Conservation (phyloP, 2,113 vertebrate species). For the Microtus richardsoni region DNA sequence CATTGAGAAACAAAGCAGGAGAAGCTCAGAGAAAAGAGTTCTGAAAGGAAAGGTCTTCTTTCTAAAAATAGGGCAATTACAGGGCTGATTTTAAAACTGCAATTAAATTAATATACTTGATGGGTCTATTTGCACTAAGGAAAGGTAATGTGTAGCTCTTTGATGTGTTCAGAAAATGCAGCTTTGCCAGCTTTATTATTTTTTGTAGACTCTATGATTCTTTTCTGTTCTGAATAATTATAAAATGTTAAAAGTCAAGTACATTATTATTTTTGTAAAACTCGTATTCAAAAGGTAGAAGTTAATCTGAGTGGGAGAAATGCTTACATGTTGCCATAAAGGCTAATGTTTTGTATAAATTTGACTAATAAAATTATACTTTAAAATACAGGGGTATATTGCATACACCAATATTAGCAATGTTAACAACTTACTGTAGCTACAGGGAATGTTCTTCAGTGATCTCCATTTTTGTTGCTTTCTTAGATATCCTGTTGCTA, state of each 20-base stretch:
- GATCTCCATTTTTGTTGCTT: not conserved
- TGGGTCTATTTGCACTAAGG: slow-evolving; percentile 18
- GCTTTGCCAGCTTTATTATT: not conserved
- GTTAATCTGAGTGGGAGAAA: not conserved
- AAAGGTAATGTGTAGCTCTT: slow-evolving; percentile 6
- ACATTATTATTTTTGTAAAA: slow-evolving; percentile 19
- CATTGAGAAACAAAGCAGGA: not conserved
- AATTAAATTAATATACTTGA: slow-evolving; percentile 56
- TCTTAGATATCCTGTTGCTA: not conserved
- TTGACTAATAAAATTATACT: too few species aligned
- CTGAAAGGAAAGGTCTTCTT: slow-evolving; percentile 47
- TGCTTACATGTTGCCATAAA: not conserved
- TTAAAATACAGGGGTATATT: fast-evolving
- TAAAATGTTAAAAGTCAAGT: not conserved
- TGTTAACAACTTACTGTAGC: too few species aligned
- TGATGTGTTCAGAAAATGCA: not conserved
- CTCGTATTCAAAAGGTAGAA: not conserved
- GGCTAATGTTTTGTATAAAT: not conserved
- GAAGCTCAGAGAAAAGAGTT: not conserved
- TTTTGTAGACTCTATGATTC: not conserved
- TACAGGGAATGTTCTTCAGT: too few species aligned
- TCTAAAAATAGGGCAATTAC: slow-evolving; percentile 64
- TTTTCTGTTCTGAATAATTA: slow-evolving; percentile 52
- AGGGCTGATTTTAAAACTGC: slow-evolving; percentile 42
- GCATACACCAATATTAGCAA: fast-evolving